Evolutionary conservation across 2,797 vertebrate genomes (phyloP).

Genomic region (Stomatorhinus walkeri): DNA sequence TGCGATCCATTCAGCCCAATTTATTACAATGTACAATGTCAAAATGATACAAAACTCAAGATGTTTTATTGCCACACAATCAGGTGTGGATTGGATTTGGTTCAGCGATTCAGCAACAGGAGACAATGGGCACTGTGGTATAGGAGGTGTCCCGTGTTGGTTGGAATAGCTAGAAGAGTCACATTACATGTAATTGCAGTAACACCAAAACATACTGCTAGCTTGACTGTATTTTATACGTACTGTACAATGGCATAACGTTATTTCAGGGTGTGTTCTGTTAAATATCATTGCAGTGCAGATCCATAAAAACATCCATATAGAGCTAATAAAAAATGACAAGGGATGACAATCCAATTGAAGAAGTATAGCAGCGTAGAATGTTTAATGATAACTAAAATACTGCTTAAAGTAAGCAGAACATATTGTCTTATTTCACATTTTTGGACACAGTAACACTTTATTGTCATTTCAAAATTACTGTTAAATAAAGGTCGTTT

Average conservation of each 20-base stretch:
- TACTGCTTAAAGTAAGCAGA: neutral
- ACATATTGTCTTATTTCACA: neutral
- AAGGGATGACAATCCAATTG: neutral
- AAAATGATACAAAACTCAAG: neutral
- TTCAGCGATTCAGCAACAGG: neutral
- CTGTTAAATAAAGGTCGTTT: neutral
- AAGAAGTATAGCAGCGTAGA: neutral
- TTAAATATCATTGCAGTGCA: neutral
- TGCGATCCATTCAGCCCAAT: neutral
- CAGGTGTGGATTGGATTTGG: neutral
- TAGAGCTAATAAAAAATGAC: neutral
- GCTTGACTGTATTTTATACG: neutral
- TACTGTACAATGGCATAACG: neutral
- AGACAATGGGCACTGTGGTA: neutral
- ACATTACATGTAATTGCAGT: neutral
- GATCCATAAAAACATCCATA: neutral
- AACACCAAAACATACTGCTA: neutral
- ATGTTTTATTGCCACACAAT: neutral
- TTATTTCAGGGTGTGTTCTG: neutral
- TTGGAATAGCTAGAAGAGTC: neutral
- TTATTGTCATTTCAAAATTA: neutral
- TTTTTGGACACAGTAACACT: neutral
- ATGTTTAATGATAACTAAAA: neutral
- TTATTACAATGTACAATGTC: neutral
- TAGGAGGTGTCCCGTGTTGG: neutral